phyloP scores from a whole-genome alignment of 2,888 invertebrate species.

The Amiota mariae region DNA sequence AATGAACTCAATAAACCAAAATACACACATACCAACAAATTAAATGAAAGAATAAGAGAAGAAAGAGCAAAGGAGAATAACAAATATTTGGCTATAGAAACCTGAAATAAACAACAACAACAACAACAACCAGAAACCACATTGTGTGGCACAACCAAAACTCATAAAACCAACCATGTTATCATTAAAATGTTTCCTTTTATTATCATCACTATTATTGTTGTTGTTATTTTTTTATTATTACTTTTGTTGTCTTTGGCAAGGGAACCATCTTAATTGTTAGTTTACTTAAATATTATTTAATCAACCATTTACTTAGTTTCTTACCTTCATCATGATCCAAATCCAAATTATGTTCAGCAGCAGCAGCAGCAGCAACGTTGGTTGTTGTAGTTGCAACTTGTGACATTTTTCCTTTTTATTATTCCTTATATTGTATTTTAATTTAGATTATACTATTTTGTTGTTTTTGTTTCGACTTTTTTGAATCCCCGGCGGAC shows the following conservation, averaged over 20 bases:
- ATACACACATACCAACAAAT: no score
- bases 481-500: not conserved
- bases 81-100: no score
- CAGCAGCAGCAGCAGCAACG: not conserved
- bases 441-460: no score
- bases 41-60: no score
- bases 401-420: constrained; percentile 16
- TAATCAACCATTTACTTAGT: not conserved
- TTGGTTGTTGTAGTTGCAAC: not conserved
- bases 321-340: constrained; percentile 20
- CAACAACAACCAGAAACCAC: no score
- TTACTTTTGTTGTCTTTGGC: no score
- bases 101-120: no score
- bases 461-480: constrained; percentile 1
- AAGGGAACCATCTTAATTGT: no score
- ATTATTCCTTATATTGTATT: not conserved
- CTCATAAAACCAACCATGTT: no score
- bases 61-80: no score
- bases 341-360: not conserved
- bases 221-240: not conserved
- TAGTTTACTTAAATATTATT: no score
- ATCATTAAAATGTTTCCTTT: not conserved
- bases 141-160: no score
- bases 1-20: constrained; percentile 4
- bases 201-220: not conserved